phyloP scores from a whole-genome alignment of 2,797 vertebrate genomes.

The Eidolon dupreanum region DNA sequence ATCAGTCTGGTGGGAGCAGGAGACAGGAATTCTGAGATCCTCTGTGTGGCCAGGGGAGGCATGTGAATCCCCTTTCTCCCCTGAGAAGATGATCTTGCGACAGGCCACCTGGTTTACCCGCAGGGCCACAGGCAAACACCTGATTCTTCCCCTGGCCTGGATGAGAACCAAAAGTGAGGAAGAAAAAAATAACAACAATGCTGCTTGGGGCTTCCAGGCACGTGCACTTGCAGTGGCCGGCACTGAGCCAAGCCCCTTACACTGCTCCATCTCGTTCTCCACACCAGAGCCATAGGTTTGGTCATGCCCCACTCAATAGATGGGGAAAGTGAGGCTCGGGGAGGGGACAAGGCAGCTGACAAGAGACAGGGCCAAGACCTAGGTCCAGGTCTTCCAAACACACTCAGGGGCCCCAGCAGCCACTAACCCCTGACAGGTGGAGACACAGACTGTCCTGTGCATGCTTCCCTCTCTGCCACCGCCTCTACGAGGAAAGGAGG shows the following conservation, averaged over 20 bases:
- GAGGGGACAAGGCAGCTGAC: neutral
- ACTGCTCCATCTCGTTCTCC: neutral
- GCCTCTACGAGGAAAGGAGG: neutral
- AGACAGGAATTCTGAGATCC: neutral
- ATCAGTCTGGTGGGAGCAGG: fast-evolving
- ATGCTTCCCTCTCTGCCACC: fast-evolving
- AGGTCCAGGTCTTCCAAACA: too few relatives aligned
- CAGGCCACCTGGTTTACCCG: neutral
- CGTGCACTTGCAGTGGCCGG: neutral
- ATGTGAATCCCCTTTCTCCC: neutral
- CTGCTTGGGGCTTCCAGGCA: neutral
- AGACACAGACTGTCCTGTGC: neutral
- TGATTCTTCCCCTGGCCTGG: neutral
- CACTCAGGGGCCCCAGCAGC: neutral
- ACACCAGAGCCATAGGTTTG: neutral
- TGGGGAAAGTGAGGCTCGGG: neutral
- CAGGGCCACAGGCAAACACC: neutral
- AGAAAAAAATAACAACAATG: neutral
- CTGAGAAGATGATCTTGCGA: fast-evolving
- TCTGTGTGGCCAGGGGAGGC: neutral
- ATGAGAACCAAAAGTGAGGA: neutral
- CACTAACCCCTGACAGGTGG: neutral
- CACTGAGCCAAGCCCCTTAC: neutral
- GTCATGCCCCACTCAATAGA: neutral
- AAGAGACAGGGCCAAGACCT: neutral